Evolutionary conservation across 1,140 invertebrate genomes (phyloP).

Genomic region (Lepidostoma basale): DNA sequence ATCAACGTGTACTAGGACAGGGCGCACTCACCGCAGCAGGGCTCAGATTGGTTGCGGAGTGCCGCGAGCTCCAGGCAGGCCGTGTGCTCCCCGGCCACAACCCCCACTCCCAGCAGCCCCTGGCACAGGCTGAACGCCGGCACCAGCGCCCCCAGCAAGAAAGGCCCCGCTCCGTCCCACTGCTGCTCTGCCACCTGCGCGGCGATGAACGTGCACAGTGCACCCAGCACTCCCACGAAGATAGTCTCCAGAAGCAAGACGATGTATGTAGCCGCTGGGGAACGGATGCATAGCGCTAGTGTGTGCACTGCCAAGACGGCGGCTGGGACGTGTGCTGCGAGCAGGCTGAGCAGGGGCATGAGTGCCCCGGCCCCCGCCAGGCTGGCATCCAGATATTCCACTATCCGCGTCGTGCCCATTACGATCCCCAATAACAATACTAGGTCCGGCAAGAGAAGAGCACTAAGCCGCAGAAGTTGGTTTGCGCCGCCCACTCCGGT

Average conservation of each 20-base stretch:
- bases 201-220: constrained; percentile 33
- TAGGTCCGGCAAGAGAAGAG: not conserved
- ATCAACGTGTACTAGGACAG: too few species aligned
- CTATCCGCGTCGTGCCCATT: too few species aligned
- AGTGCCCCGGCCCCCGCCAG: too few species aligned
- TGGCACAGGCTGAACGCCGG: constrained; percentile 47
- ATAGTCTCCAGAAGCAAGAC: constrained; percentile 36
- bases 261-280: constrained; percentile 19
- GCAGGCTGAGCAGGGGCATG: not conserved
- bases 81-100: constrained; percentile 46
- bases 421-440: too few species aligned
- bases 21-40: constrained; percentile 22
- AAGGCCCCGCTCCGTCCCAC: not conserved
- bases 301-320: constrained; percentile 47
- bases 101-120: constrained; percentile 32
- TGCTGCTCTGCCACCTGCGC: not conserved
- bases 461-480: not conserved
- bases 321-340: constrained; percentile 42
- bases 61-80: constrained; percentile 36
- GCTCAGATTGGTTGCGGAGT: not conserved
- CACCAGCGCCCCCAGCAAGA: constrained; percentile 20
- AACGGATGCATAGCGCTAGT: constrained; percentile 40
- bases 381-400: too few species aligned
- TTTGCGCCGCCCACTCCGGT: not conserved
- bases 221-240: constrained; percentile 42